These are phyloP conservation scores for Agelas oroides DNA, from an alignment of 37 sponge, comb jelly and placozoan genomes.

Conservation along the genomic window DNA sequence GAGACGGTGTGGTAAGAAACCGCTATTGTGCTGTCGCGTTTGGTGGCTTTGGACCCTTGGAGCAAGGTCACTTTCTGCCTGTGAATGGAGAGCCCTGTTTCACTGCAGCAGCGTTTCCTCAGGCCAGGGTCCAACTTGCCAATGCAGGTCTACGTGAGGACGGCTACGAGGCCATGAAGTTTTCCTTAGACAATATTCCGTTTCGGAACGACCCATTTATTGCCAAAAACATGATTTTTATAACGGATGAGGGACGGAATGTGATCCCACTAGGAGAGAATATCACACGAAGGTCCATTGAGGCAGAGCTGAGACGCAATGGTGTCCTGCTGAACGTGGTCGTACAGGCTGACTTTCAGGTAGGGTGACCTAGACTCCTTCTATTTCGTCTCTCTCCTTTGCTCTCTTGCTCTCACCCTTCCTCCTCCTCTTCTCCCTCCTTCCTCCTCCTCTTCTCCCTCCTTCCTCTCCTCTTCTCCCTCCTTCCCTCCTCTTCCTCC, in stretches of 20 bases:
- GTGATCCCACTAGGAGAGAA: slow-evolving; percentile 17
- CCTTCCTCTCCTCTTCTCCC: too few relatives aligned
- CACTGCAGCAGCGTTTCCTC: slow-evolving; percentile 26
- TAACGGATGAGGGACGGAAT: slow-evolving; percentile 45
- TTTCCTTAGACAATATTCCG: slow-evolving; percentile 47
- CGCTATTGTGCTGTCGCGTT: slow-evolving; percentile 46
- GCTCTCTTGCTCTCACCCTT: too few relatives aligned
- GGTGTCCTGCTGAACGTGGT: slow-evolving; percentile 39
- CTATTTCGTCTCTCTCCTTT: too few relatives aligned
- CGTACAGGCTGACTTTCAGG: slow-evolving; percentile 26
- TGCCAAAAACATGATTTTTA: slow-evolving; percentile 36
- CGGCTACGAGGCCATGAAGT: slow-evolving; percentile 67
- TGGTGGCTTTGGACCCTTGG: slow-evolving; percentile 4
- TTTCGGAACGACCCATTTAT: slow-evolving; percentile 50
- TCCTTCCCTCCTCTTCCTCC: background rate
- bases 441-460: too few relatives aligned
- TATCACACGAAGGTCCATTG: slow-evolving; percentile 8
- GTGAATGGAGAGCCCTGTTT: slow-evolving; percentile 46
- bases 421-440: too few relatives aligned
- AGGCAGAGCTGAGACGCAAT: background rate
- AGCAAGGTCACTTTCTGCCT: slow-evolving; percentile 20
- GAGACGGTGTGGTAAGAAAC: slow-evolving; percentile 26
- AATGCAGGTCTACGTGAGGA: slow-evolving; percentile 23
- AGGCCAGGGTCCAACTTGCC: slow-evolving; percentile 21
- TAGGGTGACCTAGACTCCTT: too few relatives aligned